phyloP scores from a whole-genome alignment of 2,797 vertebrate genomes.

The Aselliscus stoliczkanus region DNA sequence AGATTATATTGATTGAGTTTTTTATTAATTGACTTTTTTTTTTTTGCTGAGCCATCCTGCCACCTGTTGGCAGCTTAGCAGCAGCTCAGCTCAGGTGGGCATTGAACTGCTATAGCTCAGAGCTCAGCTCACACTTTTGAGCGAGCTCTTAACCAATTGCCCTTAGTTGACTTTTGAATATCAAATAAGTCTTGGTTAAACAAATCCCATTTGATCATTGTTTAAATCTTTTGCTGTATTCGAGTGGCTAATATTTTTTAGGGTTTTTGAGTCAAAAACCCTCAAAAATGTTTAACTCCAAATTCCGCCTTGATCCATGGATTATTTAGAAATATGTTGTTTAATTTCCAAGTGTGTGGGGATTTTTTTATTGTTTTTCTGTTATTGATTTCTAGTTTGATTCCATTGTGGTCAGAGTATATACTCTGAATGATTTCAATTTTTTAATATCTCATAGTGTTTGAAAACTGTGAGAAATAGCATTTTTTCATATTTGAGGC shows the following conservation, averaged over 20 bases:
- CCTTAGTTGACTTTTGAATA: not conserved
- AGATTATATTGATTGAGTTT: not conserved
- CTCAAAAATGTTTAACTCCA: not conserved
- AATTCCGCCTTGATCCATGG: not conserved
- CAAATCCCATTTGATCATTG: not conserved
- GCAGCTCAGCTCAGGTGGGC: no score
- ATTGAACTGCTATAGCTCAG: no score
- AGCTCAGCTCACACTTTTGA: no score
- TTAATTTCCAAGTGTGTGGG: not conserved
- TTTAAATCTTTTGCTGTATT: not conserved
- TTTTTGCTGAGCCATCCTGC: no score
- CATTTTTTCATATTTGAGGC: not conserved
- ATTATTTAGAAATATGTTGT: not conserved
- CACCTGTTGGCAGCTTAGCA: no score
- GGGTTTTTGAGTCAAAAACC: not conserved
- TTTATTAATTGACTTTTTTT: not conserved
- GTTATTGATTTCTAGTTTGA: not conserved
- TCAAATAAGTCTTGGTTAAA: not conserved
- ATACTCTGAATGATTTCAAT: not conserved
- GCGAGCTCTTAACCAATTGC: no score
- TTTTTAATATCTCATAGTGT: not conserved
- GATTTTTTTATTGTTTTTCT: not conserved
- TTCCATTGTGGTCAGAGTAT: not conserved
- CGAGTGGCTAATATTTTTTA: not conserved
- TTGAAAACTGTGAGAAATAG: not conserved